Evolutionary conservation across 2,888 invertebrate species (phyloP).

Genomic region (Alentia gelatinosa): DNA sequence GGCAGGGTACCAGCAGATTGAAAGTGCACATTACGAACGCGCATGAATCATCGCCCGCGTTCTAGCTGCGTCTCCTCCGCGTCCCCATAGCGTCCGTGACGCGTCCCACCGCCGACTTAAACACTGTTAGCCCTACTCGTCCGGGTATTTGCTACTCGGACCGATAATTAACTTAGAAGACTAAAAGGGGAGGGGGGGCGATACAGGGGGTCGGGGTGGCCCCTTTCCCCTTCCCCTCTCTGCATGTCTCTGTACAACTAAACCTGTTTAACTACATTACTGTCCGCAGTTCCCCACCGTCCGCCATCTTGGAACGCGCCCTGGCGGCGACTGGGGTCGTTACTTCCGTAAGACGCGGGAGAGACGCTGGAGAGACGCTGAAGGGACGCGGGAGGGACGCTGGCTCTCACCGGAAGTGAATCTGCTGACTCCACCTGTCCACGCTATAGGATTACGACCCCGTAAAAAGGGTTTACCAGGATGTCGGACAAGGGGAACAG

Average conservation of each 20-base stretch:
- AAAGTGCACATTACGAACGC: slow-evolving; percentile 41
- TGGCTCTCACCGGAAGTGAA: not conserved
- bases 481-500: not conserved
- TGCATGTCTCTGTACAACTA: slow-evolving; percentile 24
- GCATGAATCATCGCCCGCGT: slow-evolving; percentile 18
- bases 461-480: not conserved
- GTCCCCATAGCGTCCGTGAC: too few species aligned
- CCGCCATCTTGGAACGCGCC: slow-evolving; percentile 4
- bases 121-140: slow-evolving; percentile 30
- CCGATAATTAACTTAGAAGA: slow-evolving; percentile 47
- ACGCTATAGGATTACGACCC: not conserved
- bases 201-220: not conserved
- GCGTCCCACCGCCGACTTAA: slow-evolving; percentile 43
- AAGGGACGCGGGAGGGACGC: not conserved
- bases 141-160: slow-evolving; percentile 33
- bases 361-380: not conserved
- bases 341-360: not conserved
- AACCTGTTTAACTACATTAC: slow-evolving; percentile 50
- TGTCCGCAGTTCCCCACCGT: not conserved
- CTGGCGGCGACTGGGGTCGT: not conserved
- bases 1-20: not conserved
- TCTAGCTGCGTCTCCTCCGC: slow-evolving; percentile 27
- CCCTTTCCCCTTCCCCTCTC: too few species aligned
- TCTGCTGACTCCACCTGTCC: not conserved
- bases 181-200: slow-evolving; percentile 13